These are phyloP conservation scores for Lutraria rhynchaena DNA, from an alignment of 1,140 invertebrate genomes.

Conservation along the genomic window DNA sequence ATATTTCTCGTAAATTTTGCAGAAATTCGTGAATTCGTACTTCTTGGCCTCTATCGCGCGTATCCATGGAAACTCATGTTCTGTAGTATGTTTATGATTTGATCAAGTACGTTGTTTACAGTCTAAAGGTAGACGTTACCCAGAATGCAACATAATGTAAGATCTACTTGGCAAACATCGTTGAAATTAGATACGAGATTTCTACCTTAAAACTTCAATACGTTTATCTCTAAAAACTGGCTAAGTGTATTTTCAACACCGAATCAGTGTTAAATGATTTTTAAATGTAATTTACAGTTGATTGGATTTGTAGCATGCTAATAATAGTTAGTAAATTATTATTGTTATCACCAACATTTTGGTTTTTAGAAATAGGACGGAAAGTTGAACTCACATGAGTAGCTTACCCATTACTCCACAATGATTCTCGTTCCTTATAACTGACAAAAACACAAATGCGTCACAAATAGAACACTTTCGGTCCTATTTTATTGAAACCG, in stretches of 20 bases:
- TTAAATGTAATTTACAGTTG: not conserved
- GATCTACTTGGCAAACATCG: not conserved
- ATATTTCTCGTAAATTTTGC: not conserved
- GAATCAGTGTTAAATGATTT: not conserved
- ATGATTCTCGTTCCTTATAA: too few species aligned
- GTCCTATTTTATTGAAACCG: too few species aligned
- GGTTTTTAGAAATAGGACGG: too few species aligned
- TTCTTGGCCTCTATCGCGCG: slow-evolving; percentile 4
- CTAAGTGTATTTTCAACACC: not conserved
- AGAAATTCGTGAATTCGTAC: not conserved
- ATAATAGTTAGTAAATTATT: too few species aligned
- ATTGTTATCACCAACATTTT: too few species aligned
- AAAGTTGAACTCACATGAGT: too few species aligned
- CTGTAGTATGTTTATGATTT: slow-evolving; percentile 30
- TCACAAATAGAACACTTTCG: too few species aligned
- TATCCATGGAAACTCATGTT: slow-evolving; percentile 9
- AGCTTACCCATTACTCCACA: too few species aligned
- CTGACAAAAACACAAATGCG: too few species aligned
- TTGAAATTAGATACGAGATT: not conserved
- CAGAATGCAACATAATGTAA: not conserved
- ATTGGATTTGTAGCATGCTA: too few species aligned
- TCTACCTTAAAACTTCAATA: not conserved
- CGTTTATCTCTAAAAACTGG: not conserved
- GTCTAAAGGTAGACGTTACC: not conserved
- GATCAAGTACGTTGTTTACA: slow-evolving; percentile 21